These are phyloP conservation scores for Dryomyza anilis DNA, from an alignment of 2,888 invertebrate genomes.

Conservation along the genomic window DNA sequence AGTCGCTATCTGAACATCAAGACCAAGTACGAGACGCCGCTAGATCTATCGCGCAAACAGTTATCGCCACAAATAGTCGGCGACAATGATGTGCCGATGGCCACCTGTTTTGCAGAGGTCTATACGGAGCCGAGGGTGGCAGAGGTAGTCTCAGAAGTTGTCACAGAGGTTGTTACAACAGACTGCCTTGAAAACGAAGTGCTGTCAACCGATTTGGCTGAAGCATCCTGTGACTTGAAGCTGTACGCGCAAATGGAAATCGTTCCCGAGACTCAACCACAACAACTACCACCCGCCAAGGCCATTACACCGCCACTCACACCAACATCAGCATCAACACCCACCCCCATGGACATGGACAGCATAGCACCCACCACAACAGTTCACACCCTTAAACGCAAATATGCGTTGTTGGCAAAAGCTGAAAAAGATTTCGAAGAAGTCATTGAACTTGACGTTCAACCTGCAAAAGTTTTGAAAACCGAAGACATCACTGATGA, in stretches of 20 bases:
- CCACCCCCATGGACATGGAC: conserved; percentile 53
- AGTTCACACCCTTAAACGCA: no score
- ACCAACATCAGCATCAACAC: conserved; percentile 62
- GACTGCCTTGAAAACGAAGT: not conserved
- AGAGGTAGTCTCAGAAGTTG: not conserved
- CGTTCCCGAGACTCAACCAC: not conserved
- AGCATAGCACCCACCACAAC: not conserved
- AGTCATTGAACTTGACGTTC: conserved; percentile 29
- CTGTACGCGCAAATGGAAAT: no score
- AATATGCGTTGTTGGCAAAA: not conserved
- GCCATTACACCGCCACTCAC: conserved; percentile 82
- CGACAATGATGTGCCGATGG: conserved; percentile 49
- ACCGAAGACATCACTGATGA: conserved; percentile 26
- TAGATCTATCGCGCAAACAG: conserved; percentile 76
- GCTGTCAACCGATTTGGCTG: not conserved
- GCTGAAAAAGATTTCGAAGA: not conserved
- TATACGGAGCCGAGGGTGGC: conserved; percentile 46
- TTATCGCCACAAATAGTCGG: conserved; percentile 36
- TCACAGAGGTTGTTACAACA: not conserved
- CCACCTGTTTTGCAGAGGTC: conserved; percentile 49
- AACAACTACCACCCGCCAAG: conserved; percentile 39
- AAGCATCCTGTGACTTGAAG: no score
- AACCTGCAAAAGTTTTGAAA: conserved; percentile 48
- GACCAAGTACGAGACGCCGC: conserved; percentile 63
- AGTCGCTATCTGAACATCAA: conserved; percentile 59